Percentiles rank a stretch among this genome's conserved stretches.
Conservation (phyloP, 2,113 vertebrate genomes). For the Romanogobio albipinnatus region DNA sequence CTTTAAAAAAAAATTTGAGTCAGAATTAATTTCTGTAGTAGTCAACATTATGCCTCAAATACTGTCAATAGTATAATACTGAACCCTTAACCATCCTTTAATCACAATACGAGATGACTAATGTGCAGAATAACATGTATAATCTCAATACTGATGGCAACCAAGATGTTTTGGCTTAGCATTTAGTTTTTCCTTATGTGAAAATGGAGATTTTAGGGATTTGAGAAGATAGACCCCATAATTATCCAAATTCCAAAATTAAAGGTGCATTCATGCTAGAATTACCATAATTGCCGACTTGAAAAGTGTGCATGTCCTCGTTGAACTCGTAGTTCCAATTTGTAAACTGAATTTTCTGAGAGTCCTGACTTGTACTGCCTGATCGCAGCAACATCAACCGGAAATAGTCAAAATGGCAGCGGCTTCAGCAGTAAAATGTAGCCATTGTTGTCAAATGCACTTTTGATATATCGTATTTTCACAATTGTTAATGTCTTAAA, state of each 20-base stretch:
- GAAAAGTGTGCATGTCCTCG: background rate
- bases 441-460: background rate
- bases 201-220: constrained; percentile 30
- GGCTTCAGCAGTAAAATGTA: background rate
- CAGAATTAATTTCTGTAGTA: background rate
- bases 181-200: constrained; percentile 15
- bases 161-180: constrained; percentile 1
- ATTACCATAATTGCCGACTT: background rate
- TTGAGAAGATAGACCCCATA: constrained; percentile 29
- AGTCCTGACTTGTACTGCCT: background rate
- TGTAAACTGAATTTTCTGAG: background rate
- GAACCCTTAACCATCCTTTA: background rate
- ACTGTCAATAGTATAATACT: background rate
- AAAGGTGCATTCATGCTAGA: background rate
- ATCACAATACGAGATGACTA: background rate
- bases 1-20: background rate
- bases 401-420: background rate
- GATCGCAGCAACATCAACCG: background rate
- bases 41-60: background rate
- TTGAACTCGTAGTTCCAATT: background rate
- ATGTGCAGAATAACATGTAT: background rate
- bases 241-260: background rate
- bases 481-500: too few relatives aligned
- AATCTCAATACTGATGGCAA: background rate
- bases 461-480: background rate